Percentiles rank a stretch among this genome's conserved stretches.
Evolutionary conservation across 2,797 vertebrate species (phyloP).

Genomic region (Gephyroberyx darwinii): DNA sequence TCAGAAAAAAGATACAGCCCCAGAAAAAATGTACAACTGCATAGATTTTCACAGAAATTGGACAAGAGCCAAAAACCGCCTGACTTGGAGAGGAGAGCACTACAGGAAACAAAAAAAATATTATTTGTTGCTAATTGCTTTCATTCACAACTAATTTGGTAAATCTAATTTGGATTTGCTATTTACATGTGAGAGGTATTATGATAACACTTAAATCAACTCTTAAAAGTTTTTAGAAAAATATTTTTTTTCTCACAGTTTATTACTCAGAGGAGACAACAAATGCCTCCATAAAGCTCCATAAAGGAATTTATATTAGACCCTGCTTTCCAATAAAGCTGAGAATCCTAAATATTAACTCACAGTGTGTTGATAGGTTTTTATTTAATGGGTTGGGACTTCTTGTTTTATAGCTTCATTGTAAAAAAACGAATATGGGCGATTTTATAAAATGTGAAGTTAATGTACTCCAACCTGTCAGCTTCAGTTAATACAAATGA

Average conservation of each 20-base stretch:
- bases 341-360: conserved; percentile 29
- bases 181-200: conserved; percentile 1
- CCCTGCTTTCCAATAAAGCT: conserved; percentile 28
- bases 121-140: conserved; percentile 28
- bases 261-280: conserved; percentile 31
- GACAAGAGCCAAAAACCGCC: not conserved
- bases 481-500: too few relatives aligned
- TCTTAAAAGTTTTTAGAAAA: conserved; percentile 2
- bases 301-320: conserved; percentile 34
- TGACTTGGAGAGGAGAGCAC: not conserved
- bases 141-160: conserved; percentile 24
- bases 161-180: not conserved
- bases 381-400: conserved; percentile 11
- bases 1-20: too few relatives aligned
- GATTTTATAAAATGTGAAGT: too few relatives aligned
- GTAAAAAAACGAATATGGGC: too few relatives aligned
- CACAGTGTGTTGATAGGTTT: conserved; percentile 20
- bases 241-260: conserved; percentile 30
- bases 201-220: conserved; percentile 2
- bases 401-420: too few relatives aligned
- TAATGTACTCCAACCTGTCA: too few relatives aligned
- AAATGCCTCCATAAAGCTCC: conserved; percentile 26
- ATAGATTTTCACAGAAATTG: conserved; percentile 10
- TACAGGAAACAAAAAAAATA: conserved; percentile 23
- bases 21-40: not conserved